Evolutionary conservation across 35 echinoderm and acorn worm genomes (phyloP).

Genomic region (Antedon bifida): DNA sequence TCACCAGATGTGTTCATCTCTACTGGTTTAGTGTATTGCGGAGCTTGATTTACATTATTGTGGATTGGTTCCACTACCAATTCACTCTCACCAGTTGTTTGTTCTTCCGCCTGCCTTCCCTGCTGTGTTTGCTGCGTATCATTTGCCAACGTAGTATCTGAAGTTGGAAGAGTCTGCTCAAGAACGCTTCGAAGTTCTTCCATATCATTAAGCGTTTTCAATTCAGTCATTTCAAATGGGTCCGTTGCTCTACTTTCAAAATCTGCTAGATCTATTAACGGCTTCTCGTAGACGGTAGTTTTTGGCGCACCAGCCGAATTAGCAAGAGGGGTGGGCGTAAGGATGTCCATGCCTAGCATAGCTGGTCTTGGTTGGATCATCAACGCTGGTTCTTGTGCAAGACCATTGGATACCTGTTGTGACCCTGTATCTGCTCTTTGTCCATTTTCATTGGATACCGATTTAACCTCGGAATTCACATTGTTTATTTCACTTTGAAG

Average conservation of each 20-base stretch:
- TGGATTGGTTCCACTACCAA: background rate
- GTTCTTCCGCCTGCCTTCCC: background rate
- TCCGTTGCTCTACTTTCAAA: slow-evolving; percentile 66
- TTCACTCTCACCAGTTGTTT: background rate
- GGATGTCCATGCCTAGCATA: slow-evolving; percentile 22
- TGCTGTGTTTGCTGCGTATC: background rate
- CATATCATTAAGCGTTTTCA: slow-evolving; percentile 85
- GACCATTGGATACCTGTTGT: background rate
- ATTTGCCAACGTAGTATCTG: background rate
- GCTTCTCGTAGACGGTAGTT: background rate
- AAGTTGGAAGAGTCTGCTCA: slow-evolving; percentile 11
- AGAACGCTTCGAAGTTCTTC: slow-evolving; percentile 78
- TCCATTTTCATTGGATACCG: background rate
- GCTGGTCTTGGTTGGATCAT: slow-evolving; percentile 2
- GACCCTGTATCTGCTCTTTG: background rate
- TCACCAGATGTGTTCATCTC: background rate
- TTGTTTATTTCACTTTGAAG: background rate
- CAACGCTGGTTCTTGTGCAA: background rate
- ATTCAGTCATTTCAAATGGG: slow-evolving; percentile 84
- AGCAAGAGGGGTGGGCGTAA: slow-evolving; percentile 12
- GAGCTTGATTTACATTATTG: background rate
- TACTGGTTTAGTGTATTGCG: background rate
- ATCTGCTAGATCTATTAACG: slow-evolving; percentile 43
- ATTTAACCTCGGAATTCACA: background rate
- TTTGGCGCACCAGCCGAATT: background rate